Conservation (phyloP, 2,888 invertebrate species). For the Allophyes oxyacanthae region DNA sequence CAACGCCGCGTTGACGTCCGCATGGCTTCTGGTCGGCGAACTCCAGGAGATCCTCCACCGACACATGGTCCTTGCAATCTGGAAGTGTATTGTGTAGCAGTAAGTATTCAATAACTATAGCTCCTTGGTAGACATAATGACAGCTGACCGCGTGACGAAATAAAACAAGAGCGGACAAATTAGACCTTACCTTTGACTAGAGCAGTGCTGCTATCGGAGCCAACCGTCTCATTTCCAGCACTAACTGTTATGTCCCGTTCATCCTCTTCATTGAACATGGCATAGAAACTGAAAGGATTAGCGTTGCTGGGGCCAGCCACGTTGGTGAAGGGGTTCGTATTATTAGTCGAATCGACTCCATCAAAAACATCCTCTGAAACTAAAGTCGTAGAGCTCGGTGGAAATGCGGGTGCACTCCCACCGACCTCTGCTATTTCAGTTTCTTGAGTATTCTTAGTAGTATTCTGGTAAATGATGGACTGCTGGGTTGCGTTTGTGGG, state of each 20-base stretch:
- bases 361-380: constrained; percentile 63
- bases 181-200: too few relatives aligned
- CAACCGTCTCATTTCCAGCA: constrained; percentile 17
- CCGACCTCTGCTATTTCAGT: neutral
- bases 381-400: too few relatives aligned
- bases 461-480: constrained; percentile 76
- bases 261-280: constrained; percentile 17
- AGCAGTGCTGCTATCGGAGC: constrained; percentile 58
- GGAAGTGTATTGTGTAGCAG: constrained; percentile 32
- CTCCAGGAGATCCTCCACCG: constrained; percentile 96
- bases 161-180: too few relatives aligned
- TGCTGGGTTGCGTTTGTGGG: constrained; percentile 5
- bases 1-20: constrained; percentile 94
- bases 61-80: constrained; percentile 93
- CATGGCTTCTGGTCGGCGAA: constrained; percentile 96
- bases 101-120: too few relatives aligned
- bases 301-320: constrained; percentile 53
- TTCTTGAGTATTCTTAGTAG: constrained; percentile 32
- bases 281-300: constrained; percentile 64
- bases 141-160: too few relatives aligned
- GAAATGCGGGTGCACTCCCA: neutral
- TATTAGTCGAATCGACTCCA: constrained; percentile 56
- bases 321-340: constrained; percentile 73
- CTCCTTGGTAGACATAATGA: too few relatives aligned
- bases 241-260: constrained; percentile 2